Evolutionary conservation across 1,140 invertebrate species (phyloP), one percentile per base, ranked within the genome.

Genomic region (Plodia interpunctella): DNA sequence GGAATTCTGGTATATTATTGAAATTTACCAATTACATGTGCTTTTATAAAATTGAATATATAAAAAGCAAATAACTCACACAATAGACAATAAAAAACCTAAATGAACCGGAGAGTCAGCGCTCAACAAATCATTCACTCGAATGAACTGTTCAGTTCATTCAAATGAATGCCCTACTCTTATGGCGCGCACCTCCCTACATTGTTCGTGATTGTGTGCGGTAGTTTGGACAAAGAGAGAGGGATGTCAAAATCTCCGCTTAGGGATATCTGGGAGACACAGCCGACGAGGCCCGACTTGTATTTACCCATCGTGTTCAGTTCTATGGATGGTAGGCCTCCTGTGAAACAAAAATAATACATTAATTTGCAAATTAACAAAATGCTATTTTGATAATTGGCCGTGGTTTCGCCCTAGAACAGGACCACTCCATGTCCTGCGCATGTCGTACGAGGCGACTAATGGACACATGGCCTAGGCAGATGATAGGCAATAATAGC

Each of bases 221-320:
- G 82, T 38, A 90, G 67, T 59, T 89, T 88, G 5, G 84, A 83
- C 8, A 90, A 60, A 9, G 86, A 85, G 13, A 90, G 67, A 0
- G 90, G 90, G 17, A 90, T 89, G 62, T 90, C 87, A 57, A 88
- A 88, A 60, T 90, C 90, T 0, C 90, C 84, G 55, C 88, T 89
- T 5, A 90, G 62, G 0, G 84, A 90, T 69, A 90, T 84, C 62
- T 89, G 87, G 0, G 90, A 90, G 3, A 90, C 86, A 66, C 90
- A 90, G 11, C 90, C 90, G 13, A 83, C 72, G 9, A 90, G 65
- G 4, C 90, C 90, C 50, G 74, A 79, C 30, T 79, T 83, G 66
- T 90, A 90, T 67, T 81, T 81, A 2, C 88, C 88, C 63, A 80
- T 71, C 3, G 88, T 87, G 65, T 86, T 89, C 32, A 89, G 74